phyloP scores from a whole-genome alignment of 2,888 invertebrate genomes.

The Sicus ferrugineus region DNA sequence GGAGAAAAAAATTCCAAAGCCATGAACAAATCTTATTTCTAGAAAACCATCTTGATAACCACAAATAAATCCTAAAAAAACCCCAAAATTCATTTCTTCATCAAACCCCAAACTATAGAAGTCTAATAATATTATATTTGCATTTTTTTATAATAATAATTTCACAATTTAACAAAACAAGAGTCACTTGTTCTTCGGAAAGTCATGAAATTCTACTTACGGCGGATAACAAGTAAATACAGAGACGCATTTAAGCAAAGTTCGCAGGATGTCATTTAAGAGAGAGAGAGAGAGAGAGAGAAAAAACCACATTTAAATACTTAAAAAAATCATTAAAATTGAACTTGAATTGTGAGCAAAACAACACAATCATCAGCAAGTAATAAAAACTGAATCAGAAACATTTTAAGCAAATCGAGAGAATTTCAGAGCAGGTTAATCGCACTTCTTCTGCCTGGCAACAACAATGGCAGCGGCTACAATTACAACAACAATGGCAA shows the following conservation, averaged over 20 bases:
- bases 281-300: not conserved
- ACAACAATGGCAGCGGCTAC: constrained; percentile 11
- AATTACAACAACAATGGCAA: constrained; percentile 7
- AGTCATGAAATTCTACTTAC: not conserved
- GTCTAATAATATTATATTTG: no score
- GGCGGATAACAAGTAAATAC: not conserved
- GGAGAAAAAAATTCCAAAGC: no score
- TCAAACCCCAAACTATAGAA: no score
- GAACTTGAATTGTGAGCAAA: constrained; percentile 20
- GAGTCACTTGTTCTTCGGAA: no score
- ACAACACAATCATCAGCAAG: not conserved
- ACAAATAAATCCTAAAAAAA: no score
- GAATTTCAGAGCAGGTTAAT: constrained; percentile 26
- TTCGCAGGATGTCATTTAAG: constrained; percentile 21
- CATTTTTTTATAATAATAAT: no score
- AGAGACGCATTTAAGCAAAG: not conserved
- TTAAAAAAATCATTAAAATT: constrained; percentile 15
- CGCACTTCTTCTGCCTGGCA: not conserved
- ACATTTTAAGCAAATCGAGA: not conserved
- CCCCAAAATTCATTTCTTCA: no score
- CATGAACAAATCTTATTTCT: no score
- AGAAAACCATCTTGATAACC: no score
- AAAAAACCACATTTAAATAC: not conserved
- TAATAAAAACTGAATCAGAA: constrained; percentile 12
- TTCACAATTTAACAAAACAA: no score